Evolutionary conservation across 2,797 vertebrate genomes (phyloP), one percentile per base, ranked within the genome.

Genomic region (Columba guinea): DNA sequence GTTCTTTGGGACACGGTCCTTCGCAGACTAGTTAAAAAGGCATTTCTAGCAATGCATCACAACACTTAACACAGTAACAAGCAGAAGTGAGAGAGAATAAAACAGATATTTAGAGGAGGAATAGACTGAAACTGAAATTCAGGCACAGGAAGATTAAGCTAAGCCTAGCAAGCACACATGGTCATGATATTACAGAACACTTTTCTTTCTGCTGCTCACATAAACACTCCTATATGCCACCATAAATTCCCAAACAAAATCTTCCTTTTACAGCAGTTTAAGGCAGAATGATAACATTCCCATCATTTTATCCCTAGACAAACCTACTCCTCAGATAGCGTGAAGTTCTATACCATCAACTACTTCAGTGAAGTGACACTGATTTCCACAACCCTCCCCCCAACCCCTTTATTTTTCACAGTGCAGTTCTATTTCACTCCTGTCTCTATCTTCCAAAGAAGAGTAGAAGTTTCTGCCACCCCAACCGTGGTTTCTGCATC

Each of bases 311-410:
- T 68, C 86, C 85, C 63, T 5, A 23, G 52, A 51, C 83, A 76
- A 79, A 48, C 55, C 89, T 87, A 73, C 90, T 86, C 77, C 85
- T 93, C 65, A 88, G 78, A 83, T 18, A 84, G 77, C 0, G 5
- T 37, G 90, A 91, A 94, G 90, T 85, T 82, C 67, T 51, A 30
- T 19, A 75, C 64, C 49, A 64, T 51, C 53, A 87, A 46, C 53
- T 81, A 63, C 83, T 95, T 74, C 78, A 94, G 56, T 67, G 41
- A 76, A 93, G 89, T 53, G 83, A 91, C 51, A 87, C 53, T 85
- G 77, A 78, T 92, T 91, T 55, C 82, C 35, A 11, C 24, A 32
- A 24, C 13, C 22, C 11, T 34, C 21, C 20, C 35, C 19, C 9
- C 3, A 5, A 81, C 62, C 11, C 13, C 37, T 49, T 79, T 76